phyloP scores from a whole-genome alignment of 2,888 invertebrate species.

The Megaustenia siamemsis region DNA sequence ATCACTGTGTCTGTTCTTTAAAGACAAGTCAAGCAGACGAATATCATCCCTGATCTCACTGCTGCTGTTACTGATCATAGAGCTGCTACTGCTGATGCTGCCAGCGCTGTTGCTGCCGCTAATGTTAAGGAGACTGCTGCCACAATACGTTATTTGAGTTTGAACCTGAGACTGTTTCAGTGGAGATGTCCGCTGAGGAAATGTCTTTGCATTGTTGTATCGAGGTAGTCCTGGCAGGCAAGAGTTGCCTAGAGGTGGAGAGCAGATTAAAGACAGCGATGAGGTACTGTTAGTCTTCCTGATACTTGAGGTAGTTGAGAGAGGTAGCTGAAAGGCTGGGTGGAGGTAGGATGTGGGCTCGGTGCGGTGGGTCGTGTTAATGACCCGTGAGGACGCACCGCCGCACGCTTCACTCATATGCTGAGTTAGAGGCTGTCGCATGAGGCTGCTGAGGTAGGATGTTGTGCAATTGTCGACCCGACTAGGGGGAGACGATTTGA shows the following conservation, averaged over 20 bases:
- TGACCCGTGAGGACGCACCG: neutral
- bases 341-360: conserved; percentile 52
- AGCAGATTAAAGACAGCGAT: conserved; percentile 37
- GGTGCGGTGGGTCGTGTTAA: conserved; percentile 28
- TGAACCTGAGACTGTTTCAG: conserved; percentile 22
- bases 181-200: conserved; percentile 30
- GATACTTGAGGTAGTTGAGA: conserved; percentile 45
- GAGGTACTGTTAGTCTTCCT: conserved; percentile 48
- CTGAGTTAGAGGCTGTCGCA: conserved; percentile 34
- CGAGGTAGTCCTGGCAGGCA: conserved; percentile 39
- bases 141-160: conserved; percentile 21
- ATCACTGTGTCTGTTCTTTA: conserved; percentile 22
- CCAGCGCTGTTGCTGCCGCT: conserved; percentile 24
- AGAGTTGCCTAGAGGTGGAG: conserved; percentile 2
- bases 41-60: neutral
- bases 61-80: neutral
- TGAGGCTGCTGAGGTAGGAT: conserved; percentile 51
- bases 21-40: conserved; percentile 30
- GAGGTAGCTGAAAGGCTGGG: conserved; percentile 58
- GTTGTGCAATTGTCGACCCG: conserved; percentile 15
- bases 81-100: conserved; percentile 43
- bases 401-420: conserved; percentile 20
- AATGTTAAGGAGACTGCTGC: conserved; percentile 33
- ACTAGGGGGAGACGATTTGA: conserved; percentile 29
- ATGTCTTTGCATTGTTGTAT: conserved; percentile 42